A percentile compares a stretch with the other conserved stretches of the same genome.
These are phyloP conservation scores for Amazona guildingii DNA, from an alignment of 2,113 vertebrate genomes.

Conservation along the genomic window DNA sequence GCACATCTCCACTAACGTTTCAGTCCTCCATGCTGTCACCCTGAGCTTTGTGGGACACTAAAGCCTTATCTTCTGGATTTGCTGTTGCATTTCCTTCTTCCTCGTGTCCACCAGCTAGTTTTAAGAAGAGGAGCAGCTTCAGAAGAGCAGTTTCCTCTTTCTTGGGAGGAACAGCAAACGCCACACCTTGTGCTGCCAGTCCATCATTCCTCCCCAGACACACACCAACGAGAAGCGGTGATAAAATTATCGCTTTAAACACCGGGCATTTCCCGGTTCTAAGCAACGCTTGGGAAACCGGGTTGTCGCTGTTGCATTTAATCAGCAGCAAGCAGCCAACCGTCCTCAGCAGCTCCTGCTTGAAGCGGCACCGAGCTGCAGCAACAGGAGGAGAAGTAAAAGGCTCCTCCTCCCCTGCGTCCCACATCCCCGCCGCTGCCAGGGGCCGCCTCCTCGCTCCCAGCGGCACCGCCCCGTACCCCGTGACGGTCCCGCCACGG, in stretches of 20 bases:
- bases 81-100: background rate
- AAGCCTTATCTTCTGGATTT: background rate
- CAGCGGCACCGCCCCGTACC: background rate
- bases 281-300: background rate
- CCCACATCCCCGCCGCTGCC: background rate
- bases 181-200: rapidly evolving
- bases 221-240: background rate
- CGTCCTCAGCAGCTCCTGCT: rapidly evolving
- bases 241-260: background rate
- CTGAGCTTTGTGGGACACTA: background rate
- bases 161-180: background rate
- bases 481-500: constrained; percentile 25
- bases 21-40: background rate
- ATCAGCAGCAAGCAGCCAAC: rapidly evolving
- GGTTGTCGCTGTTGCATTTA: rapidly evolving
- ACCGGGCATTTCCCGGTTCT: background rate
- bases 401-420: background rate
- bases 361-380: background rate
- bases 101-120: rapidly evolving
- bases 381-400: rapidly evolving
- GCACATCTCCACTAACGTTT: background rate
- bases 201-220: background rate
- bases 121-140: background rate
- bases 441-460: background rate
- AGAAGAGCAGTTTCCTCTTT: no score